These are phyloP conservation scores for Tarsius wallacei DNA, from an alignment of 2,797 vertebrate genomes.

Conservation along the genomic window DNA sequence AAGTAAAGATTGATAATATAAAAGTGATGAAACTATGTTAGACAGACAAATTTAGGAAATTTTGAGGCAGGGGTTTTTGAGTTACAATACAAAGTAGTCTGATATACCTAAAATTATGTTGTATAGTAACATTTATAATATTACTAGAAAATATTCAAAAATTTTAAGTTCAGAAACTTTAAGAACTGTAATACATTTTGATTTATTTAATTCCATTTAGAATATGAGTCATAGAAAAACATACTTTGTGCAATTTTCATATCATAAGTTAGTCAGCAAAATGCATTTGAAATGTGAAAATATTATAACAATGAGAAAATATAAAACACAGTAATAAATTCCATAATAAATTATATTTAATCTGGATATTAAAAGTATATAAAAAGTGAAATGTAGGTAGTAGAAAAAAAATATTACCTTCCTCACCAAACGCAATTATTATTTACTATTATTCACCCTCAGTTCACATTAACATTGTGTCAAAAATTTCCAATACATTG, in stretches of 20 bases:
- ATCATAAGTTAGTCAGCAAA: neutral
- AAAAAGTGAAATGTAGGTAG: neutral
- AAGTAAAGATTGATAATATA: constrained; percentile 19
- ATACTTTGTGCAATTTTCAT: neutral
- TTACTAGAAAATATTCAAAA: neutral
- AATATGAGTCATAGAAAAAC: neutral
- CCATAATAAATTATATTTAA: neutral
- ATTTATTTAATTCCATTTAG: neutral
- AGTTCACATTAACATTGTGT: too few relatives aligned
- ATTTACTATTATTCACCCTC: neutral
- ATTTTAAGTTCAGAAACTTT: neutral
- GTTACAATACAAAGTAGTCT: neutral
- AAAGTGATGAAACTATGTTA: constrained; percentile 32
- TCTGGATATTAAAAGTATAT: neutral
- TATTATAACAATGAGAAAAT: neutral
- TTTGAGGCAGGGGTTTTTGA: neutral
- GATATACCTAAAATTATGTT: neutral
- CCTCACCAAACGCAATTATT: neutral
- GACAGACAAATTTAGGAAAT: neutral
- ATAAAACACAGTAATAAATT: neutral
- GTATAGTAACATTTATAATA: neutral
- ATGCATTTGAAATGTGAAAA: neutral
- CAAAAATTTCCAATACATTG: neutral
- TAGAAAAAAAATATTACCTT: neutral
- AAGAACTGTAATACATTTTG: neutral